Percentiles rank a stretch among this genome's conserved stretches.
Conservation (phyloP, 2,888 invertebrate species). For the Yponomeuta plumbellus region DNA sequence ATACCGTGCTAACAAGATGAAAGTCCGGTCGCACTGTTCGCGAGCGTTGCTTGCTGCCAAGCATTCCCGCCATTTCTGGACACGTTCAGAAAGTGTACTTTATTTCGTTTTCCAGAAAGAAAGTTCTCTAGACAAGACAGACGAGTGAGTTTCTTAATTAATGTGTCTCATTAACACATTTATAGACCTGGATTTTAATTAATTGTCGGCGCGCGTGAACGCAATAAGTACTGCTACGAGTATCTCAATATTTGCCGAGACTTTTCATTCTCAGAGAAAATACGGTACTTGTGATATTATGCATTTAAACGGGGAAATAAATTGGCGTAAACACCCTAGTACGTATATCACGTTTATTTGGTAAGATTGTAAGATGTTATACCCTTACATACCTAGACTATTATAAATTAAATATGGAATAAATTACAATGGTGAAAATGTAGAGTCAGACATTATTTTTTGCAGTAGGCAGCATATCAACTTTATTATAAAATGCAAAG, state of each 20-base stretch:
- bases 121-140: conserved; percentile 21
- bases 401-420: too few relatives aligned
- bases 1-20: conserved; percentile 65
- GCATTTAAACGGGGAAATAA: too few relatives aligned
- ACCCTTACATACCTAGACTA: too few relatives aligned
- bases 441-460: too few relatives aligned
- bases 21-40: conserved; percentile 47
- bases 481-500: too few relatives aligned
- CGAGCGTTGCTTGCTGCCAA: background rate
- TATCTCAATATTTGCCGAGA: background rate
- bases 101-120: conserved; percentile 23
- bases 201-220: background rate
- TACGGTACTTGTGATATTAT: too few relatives aligned
- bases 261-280: background rate
- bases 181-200: conserved; percentile 11
- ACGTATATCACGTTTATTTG: too few relatives aligned
- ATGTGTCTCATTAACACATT: conserved; percentile 3
- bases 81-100: conserved; percentile 35
- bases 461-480: too few relatives aligned
- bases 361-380: too few relatives aligned
- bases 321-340: too few relatives aligned
- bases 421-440: too few relatives aligned
- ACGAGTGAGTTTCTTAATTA: conserved; percentile 10
- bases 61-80: conserved; percentile 23
- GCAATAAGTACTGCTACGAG: background rate